phyloP scores from a whole-genome alignment of 2,797 vertebrate genomes.

The Leptodactylus fallax region DNA sequence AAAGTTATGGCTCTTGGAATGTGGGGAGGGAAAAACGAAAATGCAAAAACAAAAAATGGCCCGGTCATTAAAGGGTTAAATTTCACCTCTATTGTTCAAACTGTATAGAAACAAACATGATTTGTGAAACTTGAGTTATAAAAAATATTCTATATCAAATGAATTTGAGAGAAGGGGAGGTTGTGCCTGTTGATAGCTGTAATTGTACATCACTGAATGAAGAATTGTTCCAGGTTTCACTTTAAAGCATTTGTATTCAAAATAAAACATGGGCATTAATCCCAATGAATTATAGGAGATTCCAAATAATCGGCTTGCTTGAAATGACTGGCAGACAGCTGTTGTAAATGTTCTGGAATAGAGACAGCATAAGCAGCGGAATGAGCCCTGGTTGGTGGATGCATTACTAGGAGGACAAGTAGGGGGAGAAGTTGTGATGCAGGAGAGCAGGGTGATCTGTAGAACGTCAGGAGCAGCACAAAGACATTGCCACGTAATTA shows the following conservation, averaged over 20 bases:
- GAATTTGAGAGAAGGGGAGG: not conserved
- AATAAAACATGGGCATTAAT: slow-evolving; percentile 64
- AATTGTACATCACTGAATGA: not conserved
- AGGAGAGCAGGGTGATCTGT: slow-evolving; percentile 74
- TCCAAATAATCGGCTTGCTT: slow-evolving; percentile 67
- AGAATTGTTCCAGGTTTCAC: slow-evolving; percentile 58
- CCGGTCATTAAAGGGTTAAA: too few relatives aligned
- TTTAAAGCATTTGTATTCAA: slow-evolving; percentile 68
- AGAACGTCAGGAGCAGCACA: slow-evolving; percentile 83
- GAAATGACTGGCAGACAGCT: slow-evolving; percentile 56
- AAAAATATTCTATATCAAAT: too few relatives aligned
- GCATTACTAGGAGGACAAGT: slow-evolving; percentile 64
- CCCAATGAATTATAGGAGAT: slow-evolving; percentile 67
- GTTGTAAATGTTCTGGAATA: slow-evolving; percentile 36
- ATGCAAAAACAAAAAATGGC: too few relatives aligned
- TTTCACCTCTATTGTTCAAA: too few relatives aligned
- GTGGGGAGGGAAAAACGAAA: too few relatives aligned
- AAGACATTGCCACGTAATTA: slow-evolving; percentile 88
- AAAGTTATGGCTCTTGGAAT: too few relatives aligned
- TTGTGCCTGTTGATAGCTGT: not conserved
- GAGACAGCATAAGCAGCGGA: slow-evolving; percentile 65
- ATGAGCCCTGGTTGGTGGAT: slow-evolving; percentile 68
- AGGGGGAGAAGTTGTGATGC: slow-evolving; percentile 66
- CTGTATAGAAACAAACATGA: not conserved
- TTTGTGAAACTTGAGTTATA: not conserved